Conservation (phyloP, 2,113 vertebrate genomes). For the Ardeotis arabs region DNA sequence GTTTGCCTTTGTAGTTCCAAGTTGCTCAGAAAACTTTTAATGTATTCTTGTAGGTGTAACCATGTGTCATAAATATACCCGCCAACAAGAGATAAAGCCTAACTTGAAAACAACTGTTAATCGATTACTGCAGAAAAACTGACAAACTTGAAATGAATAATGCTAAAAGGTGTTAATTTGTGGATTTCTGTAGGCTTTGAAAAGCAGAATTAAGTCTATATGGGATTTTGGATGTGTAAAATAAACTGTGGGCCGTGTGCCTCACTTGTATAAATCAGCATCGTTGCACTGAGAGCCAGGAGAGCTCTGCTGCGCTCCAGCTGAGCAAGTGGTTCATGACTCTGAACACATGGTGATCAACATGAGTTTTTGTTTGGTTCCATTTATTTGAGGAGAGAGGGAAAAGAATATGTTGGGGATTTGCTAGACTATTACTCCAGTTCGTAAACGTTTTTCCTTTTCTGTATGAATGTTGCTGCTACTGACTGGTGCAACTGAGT, state of each 20-base stretch:
- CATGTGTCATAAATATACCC: slow-evolving; percentile 62
- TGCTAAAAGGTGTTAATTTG: slow-evolving; percentile 16
- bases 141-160: slow-evolving; percentile 28
- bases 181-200: slow-evolving; percentile 48
- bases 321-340: neutral
- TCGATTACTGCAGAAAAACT: slow-evolving; percentile 49
- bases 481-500: neutral
- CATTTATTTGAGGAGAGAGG: neutral
- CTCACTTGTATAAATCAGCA: neutral
- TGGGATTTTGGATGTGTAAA: slow-evolving; percentile 1
- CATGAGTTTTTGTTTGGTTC: neutral
- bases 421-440: neutral
- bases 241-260: neutral
- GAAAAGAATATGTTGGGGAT: neutral
- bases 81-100: slow-evolving; percentile 43
- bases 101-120: slow-evolving; percentile 66
- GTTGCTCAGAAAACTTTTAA: slow-evolving; percentile 42
- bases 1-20: slow-evolving; percentile 56
- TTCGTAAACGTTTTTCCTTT: neutral
- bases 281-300: neutral
- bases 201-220: slow-evolving; percentile 9
- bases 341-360: neutral
- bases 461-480: neutral
- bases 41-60: slow-evolving; percentile 66
- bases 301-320: neutral